These are phyloP conservation scores for Oriolus oriolus DNA, from an alignment of 2,113 vertebrate species.

Conservation along the genomic window DNA sequence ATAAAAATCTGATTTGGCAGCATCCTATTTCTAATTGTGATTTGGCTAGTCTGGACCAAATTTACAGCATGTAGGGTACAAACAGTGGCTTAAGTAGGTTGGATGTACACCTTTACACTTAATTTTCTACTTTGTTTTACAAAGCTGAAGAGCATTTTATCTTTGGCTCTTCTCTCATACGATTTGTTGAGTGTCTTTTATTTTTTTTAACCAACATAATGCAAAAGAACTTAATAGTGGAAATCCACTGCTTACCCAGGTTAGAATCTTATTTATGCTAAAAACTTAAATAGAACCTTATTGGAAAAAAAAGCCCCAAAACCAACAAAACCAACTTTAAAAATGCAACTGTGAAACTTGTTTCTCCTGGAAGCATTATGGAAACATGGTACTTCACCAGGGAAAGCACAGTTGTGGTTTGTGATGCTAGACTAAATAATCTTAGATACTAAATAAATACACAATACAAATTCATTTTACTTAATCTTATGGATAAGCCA, in stretches of 20 bases:
- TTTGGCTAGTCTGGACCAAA: background rate
- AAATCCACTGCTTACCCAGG: background rate
- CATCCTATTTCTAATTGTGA: background rate
- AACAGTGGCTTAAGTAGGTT: background rate
- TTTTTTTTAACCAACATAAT: background rate
- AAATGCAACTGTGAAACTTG: background rate
- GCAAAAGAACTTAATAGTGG: background rate
- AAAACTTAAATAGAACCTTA: background rate
- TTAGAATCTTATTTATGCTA: background rate
- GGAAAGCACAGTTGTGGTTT: background rate
- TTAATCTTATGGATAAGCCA: background rate
- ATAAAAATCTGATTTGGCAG: background rate
- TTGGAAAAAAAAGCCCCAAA: background rate
- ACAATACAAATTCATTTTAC: background rate
- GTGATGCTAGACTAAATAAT: background rate
- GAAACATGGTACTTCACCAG: background rate
- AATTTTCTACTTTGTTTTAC: background rate
- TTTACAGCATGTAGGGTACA: background rate
- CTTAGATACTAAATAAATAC: background rate
- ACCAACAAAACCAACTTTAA: background rate
- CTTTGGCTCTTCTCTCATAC: background rate
- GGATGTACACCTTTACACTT: background rate
- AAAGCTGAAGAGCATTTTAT: background rate
- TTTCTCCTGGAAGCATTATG: background rate
- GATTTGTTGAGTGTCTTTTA: fast-evolving